Evolutionary conservation across 2,113 vertebrate genomes (phyloP).

Genomic region (Albula glossodonta): DNA sequence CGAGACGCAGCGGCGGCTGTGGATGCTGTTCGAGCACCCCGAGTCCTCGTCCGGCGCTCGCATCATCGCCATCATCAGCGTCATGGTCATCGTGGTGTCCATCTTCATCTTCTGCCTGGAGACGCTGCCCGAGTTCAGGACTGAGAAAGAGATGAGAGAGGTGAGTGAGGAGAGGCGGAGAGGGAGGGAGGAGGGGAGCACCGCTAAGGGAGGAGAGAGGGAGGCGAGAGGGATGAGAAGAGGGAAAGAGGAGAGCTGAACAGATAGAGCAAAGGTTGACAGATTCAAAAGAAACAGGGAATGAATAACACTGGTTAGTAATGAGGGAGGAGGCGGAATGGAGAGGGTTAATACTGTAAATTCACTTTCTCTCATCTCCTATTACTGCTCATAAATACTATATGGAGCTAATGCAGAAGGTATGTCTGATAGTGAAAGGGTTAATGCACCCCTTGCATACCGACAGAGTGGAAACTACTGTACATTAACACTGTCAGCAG

Average conservation of each 20-base stretch:
- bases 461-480: neutral
- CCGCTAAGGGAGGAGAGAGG: neutral
- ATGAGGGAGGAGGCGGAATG: neutral
- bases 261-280: neutral
- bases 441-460: neutral
- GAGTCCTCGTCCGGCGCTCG: constrained; percentile 85
- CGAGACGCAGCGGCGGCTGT: constrained; percentile 75
- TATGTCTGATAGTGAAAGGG: neutral
- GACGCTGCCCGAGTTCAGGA: constrained; percentile 86
- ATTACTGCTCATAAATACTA: neutral
- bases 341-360: neutral
- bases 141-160: constrained; percentile 74
- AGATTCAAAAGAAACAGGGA: neutral
- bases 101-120: constrained; percentile 94
- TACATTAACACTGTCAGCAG: neutral
- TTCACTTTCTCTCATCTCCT: neutral
- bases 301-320: neutral
- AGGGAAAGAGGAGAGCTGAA: neutral
- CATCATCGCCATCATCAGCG: constrained; percentile 87
- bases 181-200: neutral
- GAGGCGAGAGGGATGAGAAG: neutral
- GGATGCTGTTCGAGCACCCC: constrained; percentile 90
- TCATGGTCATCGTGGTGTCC: constrained; percentile 90
- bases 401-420: neutral
- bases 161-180: constrained; percentile 61